phyloP scores from a whole-genome alignment of 1,140 invertebrate genomes.

The Papilio helenus region DNA sequence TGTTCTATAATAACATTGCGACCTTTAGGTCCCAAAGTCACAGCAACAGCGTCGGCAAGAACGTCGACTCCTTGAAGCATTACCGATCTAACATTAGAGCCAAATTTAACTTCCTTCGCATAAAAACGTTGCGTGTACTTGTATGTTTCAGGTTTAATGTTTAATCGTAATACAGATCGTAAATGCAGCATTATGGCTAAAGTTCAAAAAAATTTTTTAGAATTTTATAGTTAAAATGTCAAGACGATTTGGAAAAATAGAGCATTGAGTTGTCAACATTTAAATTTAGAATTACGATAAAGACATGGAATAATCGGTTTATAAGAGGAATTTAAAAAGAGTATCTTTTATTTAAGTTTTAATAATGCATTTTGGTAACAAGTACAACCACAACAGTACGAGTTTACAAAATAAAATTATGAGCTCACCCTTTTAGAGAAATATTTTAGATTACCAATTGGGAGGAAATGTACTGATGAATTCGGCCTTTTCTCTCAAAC shows the following conservation, averaged over 20 bases:
- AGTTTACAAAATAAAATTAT: no score
- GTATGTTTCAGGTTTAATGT: slow-evolving; percentile 32
- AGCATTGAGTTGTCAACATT: neutral
- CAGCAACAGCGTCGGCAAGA: slow-evolving; percentile 98
- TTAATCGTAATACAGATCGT: slow-evolving; percentile 31
- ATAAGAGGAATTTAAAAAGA: neutral
- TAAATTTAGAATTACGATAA: neutral
- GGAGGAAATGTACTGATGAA: no score
- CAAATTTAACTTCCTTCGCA: slow-evolving; percentile 99
- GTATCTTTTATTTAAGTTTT: no score
- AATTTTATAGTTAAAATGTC: neutral
- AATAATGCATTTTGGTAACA: no score
- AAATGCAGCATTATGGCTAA: slow-evolving; percentile 91
- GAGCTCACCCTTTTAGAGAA: no score
- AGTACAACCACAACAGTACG: no score
- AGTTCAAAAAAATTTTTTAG: neutral
- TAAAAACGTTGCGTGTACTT: slow-evolving; percentile 80
- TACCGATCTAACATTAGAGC: slow-evolving; percentile 96
- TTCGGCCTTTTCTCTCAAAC: no score
- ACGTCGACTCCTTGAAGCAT: slow-evolving; percentile 99
- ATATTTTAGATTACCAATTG: no score
- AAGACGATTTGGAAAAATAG: neutral
- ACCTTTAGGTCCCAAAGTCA: slow-evolving; percentile 99
- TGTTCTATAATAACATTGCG: slow-evolving; percentile 99
- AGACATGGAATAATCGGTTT: neutral